A percentile compares a stretch with the other conserved stretches of the same genome.
These are phyloP conservation scores for Trichomalopsis sarcophagae DNA, from an alignment of 1,140 invertebrate genomes.

Conservation along the genomic window DNA sequence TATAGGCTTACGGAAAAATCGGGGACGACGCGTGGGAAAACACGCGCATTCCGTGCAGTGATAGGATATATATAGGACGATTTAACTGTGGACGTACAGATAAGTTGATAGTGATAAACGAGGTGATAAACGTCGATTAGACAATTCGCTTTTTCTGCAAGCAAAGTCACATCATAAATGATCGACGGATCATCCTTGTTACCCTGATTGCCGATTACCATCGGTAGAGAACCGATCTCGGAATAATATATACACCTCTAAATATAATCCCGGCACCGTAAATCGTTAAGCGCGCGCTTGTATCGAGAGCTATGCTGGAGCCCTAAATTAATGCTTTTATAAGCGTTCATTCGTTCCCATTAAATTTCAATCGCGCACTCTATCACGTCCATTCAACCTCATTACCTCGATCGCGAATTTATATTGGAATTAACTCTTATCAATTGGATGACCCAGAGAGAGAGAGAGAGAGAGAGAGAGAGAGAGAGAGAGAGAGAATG, in stretches of 20 bases:
- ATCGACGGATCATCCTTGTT: too few species aligned
- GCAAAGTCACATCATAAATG: too few species aligned
- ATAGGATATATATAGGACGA: too few species aligned
- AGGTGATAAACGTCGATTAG: too few species aligned
- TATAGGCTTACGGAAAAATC: too few species aligned
- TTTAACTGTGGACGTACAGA: too few species aligned
- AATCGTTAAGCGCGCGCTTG: neutral
- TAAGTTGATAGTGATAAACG: too few species aligned
- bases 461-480: neutral
- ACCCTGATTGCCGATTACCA: neutral
- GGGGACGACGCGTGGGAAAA: too few species aligned
- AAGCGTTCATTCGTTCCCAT: conserved; percentile 1
- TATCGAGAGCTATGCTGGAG: too few species aligned
- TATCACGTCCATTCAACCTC: neutral
- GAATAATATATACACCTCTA: neutral
- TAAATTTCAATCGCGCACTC: neutral
- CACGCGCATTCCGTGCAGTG: too few species aligned
- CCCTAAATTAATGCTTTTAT: conserved; percentile 11
- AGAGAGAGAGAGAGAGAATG: neutral
- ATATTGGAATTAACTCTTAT: conserved; percentile 41
- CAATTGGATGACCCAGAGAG: conserved; percentile 12
- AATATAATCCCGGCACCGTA: neutral
- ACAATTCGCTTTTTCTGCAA: too few species aligned
- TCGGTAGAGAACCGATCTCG: neutral
- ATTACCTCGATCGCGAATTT: conserved; percentile 36